phyloP scores from a whole-genome alignment of 2,113 vertebrate species.

The Campylorhamphus procurvoides region DNA sequence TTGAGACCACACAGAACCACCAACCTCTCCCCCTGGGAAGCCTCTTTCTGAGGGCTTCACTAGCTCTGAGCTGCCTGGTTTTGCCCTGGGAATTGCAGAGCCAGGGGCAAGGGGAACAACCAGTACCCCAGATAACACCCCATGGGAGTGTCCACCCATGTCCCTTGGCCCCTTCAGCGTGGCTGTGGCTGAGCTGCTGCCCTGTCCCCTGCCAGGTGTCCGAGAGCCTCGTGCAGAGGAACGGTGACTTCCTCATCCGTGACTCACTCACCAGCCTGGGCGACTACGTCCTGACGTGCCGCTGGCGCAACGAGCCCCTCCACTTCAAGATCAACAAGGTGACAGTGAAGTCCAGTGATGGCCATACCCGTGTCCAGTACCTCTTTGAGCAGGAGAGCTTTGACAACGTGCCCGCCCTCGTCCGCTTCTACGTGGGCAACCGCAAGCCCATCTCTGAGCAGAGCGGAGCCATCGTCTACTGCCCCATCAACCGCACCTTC shows the following conservation, averaged over 20 bases:
- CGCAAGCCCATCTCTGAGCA: slow-evolving; percentile 88
- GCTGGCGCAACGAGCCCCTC: slow-evolving; percentile 90
- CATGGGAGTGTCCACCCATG: too few species aligned
- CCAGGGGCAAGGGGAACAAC: background rate
- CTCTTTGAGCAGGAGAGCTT: slow-evolving; percentile 93
- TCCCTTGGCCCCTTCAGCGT: rapidly evolving
- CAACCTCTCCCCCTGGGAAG: background rate
- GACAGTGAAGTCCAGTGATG: slow-evolving; percentile 88
- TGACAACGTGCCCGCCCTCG: slow-evolving; percentile 89
- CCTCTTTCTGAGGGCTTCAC: background rate
- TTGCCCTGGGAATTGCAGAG: background rate
- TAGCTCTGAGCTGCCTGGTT: background rate
- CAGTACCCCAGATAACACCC: background rate
- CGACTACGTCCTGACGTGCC: slow-evolving; percentile 92
- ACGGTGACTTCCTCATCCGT: slow-evolving; percentile 92
- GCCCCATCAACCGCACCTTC: slow-evolving; percentile 93
- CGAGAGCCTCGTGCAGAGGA: slow-evolving; percentile 89
- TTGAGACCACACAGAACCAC: background rate
- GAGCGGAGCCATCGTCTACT: slow-evolving; percentile 90
- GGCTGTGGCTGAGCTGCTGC: background rate
- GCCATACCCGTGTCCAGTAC: slow-evolving; percentile 87
- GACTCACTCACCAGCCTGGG: slow-evolving; percentile 91
- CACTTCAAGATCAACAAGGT: slow-evolving; percentile 98
- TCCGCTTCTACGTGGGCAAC: slow-evolving; percentile 90
- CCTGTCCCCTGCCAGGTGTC: slow-evolving; percentile 80